phyloP scores from a whole-genome alignment of 2,113 vertebrate genomes.

The Caretta caretta region DNA sequence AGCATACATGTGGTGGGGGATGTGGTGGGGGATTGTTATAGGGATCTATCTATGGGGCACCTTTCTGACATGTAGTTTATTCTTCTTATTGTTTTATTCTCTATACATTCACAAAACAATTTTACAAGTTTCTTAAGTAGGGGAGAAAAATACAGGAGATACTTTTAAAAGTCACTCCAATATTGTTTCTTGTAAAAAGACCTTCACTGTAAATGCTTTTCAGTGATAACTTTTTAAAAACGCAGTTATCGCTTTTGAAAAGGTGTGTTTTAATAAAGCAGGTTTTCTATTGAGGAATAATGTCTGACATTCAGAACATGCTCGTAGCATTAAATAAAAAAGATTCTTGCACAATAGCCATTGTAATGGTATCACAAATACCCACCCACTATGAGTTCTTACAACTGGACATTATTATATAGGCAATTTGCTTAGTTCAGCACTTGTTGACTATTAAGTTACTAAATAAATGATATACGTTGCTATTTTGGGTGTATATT shows the following conservation, averaged over 20 bases:
- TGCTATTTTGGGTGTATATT: neutral
- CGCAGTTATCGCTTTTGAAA: neutral
- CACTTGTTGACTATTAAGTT: slow-evolving; percentile 74
- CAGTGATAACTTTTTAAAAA: neutral
- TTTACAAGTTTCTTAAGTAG: neutral
- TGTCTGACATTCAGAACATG: slow-evolving; percentile 9
- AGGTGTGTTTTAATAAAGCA: neutral
- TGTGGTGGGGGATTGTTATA: neutral
- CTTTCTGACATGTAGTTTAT: neutral
- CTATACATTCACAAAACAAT: neutral
- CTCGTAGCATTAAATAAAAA: neutral
- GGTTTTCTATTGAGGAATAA: neutral
- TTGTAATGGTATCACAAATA: slow-evolving; percentile 10
- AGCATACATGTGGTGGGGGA: neutral
- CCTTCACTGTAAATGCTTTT: neutral
- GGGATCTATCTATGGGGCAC: neutral
- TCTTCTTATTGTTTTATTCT: neutral
- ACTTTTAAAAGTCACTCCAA: neutral
- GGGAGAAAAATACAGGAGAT: neutral
- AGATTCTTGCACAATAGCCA: neutral
- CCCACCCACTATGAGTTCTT: neutral
- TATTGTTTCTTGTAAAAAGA: neutral
- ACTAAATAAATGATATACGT: neutral
- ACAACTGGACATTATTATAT: neutral
- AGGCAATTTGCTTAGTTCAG: neutral